A percentile compares a stretch with the other conserved stretches of the same genome.
These are phyloP conservation scores for Mobula birostris DNA, from an alignment of 2,113 vertebrate genomes.

Conservation along the genomic window DNA sequence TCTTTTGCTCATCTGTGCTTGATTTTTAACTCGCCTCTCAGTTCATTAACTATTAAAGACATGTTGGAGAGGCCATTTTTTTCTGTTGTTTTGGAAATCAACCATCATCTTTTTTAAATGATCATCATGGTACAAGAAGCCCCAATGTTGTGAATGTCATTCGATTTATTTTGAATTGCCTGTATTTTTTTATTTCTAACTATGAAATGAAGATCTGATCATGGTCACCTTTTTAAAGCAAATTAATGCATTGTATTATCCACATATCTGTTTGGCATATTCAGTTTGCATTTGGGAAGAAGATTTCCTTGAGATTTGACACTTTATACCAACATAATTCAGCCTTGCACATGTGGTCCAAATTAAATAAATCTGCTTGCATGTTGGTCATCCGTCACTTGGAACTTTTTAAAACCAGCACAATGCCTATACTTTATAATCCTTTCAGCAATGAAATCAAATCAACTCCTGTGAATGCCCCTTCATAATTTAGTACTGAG, in stretches of 20 bases:
- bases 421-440: not conserved
- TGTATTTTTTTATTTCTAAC: not conserved
- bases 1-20: too few species aligned
- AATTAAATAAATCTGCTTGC: not conserved
- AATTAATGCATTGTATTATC: not conserved
- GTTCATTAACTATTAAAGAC: too few species aligned
- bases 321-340: not conserved
- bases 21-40: too few species aligned
- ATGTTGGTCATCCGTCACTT: not conserved
- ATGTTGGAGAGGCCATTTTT: not conserved
- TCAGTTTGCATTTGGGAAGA: not conserved
- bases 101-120: not conserved
- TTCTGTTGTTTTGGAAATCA: not conserved
- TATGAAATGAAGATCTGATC: not conserved
- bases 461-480: not conserved
- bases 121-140: not conserved
- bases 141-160: not conserved
- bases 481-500: conserved; percentile 6
- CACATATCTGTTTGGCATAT: not conserved
- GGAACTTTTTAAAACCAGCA: not conserved
- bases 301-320: not conserved
- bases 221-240: not conserved
- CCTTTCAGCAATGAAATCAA: not conserved
- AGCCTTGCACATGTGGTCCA: not conserved
- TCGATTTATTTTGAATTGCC: not conserved